Conservation (phyloP, 2,797 vertebrate species). For the Melanotaenia parkinsoni region DNA sequence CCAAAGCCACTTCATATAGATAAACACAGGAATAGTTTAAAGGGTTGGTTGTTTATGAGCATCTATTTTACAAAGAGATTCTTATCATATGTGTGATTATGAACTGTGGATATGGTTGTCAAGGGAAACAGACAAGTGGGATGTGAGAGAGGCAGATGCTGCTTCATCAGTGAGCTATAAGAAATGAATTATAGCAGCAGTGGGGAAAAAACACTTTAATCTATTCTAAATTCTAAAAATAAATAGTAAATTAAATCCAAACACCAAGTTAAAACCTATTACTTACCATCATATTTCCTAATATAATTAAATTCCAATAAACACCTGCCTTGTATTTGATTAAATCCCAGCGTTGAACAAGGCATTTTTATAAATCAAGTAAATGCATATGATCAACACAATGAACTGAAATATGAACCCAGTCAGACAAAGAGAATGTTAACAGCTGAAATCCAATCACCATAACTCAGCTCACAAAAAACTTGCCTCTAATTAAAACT, state of each 20-base stretch:
- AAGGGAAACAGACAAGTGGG: conserved; percentile 57
- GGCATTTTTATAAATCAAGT: not conserved
- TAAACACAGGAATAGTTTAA: conserved; percentile 50
- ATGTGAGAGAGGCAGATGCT: conserved; percentile 30
- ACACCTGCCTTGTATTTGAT: conserved; percentile 11
- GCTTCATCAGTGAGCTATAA: conserved; percentile 22
- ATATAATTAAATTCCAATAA: conserved; percentile 26
- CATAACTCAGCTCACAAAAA: conserved; percentile 29
- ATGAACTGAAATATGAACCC: not conserved
- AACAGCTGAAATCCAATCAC: conserved; percentile 44
- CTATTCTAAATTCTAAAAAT: conserved; percentile 26
- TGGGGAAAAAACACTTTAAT: conserved; percentile 29
- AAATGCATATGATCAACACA: conserved; percentile 2
- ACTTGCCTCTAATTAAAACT: not conserved
- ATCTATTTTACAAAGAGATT: conserved; percentile 56
- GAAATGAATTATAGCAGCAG: conserved; percentile 4
- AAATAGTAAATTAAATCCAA: conserved; percentile 32
- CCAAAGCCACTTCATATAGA: conserved; percentile 54
- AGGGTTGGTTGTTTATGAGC: conserved; percentile 61
- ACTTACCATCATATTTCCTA: conserved; percentile 25
- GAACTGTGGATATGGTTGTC: conserved; percentile 69
- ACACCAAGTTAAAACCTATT: conserved; percentile 13
- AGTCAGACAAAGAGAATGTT: conserved; percentile 42
- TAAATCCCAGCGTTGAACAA: conserved; percentile 12
- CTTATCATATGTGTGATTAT: conserved; percentile 69